These are phyloP conservation scores for Archocentrus centrarchus DNA, from an alignment of 2,113 vertebrate genomes.

Conservation along the genomic window DNA sequence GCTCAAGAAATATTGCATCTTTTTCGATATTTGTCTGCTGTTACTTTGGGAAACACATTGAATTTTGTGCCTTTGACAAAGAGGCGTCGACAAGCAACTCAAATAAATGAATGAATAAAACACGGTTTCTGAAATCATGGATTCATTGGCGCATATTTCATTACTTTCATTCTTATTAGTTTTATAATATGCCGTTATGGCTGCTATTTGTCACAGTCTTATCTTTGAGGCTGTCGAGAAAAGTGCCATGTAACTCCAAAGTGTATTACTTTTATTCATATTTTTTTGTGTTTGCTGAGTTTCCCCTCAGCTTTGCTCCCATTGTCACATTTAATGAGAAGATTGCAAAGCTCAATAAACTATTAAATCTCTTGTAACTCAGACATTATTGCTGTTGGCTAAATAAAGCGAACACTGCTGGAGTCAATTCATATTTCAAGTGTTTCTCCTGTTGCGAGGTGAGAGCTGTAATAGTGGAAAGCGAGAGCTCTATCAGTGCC, in stretches of 20 bases:
- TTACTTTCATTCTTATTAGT: neutral
- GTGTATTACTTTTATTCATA: neutral
- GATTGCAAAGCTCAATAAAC: slow-evolving; percentile 48
- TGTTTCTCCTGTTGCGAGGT: slow-evolving; percentile 67
- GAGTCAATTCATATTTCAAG: slow-evolving; percentile 63
- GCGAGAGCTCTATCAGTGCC: slow-evolving; percentile 47
- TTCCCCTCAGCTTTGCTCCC: slow-evolving; percentile 22
- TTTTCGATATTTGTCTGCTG: neutral
- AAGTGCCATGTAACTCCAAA: neutral
- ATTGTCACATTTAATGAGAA: slow-evolving; percentile 52
- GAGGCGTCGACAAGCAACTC: neutral
- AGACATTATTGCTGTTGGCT: slow-evolving; percentile 46
- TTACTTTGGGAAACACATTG: slow-evolving; percentile 3
- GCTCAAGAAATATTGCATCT: neutral
- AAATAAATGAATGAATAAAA: neutral
- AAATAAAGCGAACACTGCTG: slow-evolving; percentile 47
- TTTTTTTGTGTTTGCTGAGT: slow-evolving; percentile 24
- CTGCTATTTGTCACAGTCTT: slow-evolving; percentile 1
- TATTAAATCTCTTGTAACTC: slow-evolving; percentile 42
- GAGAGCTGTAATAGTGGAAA: slow-evolving; percentile 58
- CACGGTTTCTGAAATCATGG: neutral
- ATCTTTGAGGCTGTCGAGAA: neutral
- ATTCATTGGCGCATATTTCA: neutral
- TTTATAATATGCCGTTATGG: neutral
- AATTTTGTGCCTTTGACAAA: neutral